Conservation (phyloP, 2,797 vertebrate genomes). For the Centropyge bicolor region DNA sequence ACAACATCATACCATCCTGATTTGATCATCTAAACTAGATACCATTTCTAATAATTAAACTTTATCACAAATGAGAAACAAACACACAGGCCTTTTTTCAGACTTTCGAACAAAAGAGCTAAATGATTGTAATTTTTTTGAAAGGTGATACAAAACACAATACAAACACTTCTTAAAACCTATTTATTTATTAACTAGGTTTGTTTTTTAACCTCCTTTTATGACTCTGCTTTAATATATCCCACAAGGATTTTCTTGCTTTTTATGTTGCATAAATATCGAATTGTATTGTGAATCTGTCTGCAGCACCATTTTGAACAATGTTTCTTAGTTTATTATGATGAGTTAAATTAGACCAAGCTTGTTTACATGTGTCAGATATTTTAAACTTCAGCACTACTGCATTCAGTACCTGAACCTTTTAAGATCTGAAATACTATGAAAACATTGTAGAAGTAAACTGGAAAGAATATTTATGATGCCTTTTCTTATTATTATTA, state of each 20-base stretch:
- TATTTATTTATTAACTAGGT: background rate
- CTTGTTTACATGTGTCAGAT: background rate
- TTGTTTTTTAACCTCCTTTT: background rate
- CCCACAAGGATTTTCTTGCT: background rate
- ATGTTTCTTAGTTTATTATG: background rate
- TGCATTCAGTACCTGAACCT: background rate
- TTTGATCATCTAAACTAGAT: background rate
- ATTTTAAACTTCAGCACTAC: background rate
- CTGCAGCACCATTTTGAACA: background rate
- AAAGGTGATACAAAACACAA: background rate
- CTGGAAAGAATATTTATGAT: background rate
- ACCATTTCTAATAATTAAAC: background rate
- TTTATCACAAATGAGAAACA: background rate
- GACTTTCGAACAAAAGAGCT: constrained; percentile 1
- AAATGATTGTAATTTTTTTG: background rate
- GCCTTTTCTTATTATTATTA: background rate
- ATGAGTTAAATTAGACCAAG: background rate
- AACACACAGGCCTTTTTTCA: background rate
- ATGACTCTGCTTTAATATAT: background rate
- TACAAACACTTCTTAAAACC: background rate
- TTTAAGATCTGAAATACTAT: background rate
- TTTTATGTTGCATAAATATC: background rate
- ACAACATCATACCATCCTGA: background rate
- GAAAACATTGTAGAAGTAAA: background rate
- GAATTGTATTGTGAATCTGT: background rate